Conservation (phyloP, 2,113 vertebrate genomes). For the Ailuropoda melanoleuca region DNA sequence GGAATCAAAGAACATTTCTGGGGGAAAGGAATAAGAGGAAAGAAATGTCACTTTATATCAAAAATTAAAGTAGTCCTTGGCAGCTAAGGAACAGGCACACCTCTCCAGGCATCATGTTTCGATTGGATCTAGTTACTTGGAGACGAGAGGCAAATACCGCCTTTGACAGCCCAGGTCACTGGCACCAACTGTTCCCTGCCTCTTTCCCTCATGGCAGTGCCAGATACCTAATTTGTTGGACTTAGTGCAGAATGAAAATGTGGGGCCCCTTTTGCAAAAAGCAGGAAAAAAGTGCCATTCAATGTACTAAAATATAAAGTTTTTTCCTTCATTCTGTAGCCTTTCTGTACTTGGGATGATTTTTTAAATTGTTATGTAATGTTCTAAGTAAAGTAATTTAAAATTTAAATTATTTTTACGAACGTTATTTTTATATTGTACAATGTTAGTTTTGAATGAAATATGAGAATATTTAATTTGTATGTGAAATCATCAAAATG, state of each 20-base stretch:
- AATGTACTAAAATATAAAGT: not conserved
- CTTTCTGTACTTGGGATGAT: not conserved
- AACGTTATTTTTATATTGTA: not conserved
- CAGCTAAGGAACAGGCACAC: too few species aligned
- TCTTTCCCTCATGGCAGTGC: not conserved
- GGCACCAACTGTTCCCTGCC: not conserved
- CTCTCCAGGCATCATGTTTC: not conserved
- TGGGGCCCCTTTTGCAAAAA: not conserved
- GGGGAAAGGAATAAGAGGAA: not conserved
- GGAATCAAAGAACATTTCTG: not conserved
- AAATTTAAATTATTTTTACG: not conserved
- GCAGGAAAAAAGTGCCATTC: not conserved
- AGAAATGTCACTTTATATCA: not conserved
- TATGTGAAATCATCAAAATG: not conserved
- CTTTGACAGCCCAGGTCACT: not conserved
- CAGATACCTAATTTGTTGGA: not conserved
- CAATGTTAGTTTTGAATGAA: not conserved
- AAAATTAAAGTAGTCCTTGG: not conserved
- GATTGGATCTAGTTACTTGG: not conserved
- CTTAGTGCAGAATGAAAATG: not conserved
- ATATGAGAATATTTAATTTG: not conserved
- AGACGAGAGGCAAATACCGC: not conserved
- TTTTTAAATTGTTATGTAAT: not conserved
- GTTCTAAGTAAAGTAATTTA: not conserved
- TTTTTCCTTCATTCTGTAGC: not conserved